These are phyloP conservation scores for Plutella xylostella DNA, from an alignment of 2,888 invertebrate species.

Conservation along the genomic window DNA sequence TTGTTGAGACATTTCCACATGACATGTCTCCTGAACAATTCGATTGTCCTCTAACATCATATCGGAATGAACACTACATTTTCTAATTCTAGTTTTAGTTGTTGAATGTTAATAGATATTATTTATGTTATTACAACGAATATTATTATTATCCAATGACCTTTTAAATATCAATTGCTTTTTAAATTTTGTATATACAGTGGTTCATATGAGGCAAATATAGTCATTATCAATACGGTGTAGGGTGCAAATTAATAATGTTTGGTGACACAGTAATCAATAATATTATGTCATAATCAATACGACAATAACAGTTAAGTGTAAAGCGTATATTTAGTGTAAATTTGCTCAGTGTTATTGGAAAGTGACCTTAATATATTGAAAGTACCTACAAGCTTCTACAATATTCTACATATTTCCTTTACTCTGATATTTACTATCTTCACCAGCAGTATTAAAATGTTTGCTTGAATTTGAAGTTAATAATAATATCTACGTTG, in stretches of 20 bases:
- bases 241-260: conserved; percentile 14
- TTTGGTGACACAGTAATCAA: neutral
- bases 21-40: too few species aligned
- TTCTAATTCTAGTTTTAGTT: conserved; percentile 20
- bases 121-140: conserved; percentile 58
- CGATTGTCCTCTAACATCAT: neutral
- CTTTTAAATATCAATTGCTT: conserved; percentile 25
- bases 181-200: conserved; percentile 34
- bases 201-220: conserved; percentile 15
- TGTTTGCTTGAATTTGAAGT: conserved; percentile 2
- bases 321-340: conserved; percentile 2
- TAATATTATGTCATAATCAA: neutral
- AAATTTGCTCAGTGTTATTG: conserved; percentile 19
- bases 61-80: conserved; percentile 4
- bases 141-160: conserved; percentile 25
- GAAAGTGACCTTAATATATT: conserved; percentile 11
- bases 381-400: neutral
- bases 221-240: conserved; percentile 27
- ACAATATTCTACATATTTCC: conserved; percentile 10
- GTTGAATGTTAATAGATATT: conserved; percentile 63
- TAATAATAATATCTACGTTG: conserved; percentile 1
- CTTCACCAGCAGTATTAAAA: conserved; percentile 12
- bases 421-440: conserved; percentile 6
- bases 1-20: too few species aligned
- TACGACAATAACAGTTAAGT: conserved; percentile 11